These are phyloP conservation scores for Periophthalmus magnuspinnatus DNA, from an alignment of 2,797 vertebrate species.

Conservation along the genomic window DNA sequence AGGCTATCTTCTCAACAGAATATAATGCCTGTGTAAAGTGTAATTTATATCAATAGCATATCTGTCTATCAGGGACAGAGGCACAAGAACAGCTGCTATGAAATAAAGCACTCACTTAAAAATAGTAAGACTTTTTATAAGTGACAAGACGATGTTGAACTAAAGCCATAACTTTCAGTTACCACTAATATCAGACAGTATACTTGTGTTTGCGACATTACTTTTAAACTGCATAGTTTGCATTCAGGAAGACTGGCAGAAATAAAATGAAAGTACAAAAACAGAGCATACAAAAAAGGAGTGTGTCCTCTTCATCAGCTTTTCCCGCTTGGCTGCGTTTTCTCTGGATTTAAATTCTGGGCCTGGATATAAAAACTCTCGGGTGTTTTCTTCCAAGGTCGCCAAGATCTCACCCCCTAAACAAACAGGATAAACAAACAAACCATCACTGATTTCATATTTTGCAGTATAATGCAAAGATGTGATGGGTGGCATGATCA, in stretches of 20 bases:
- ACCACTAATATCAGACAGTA: not conserved
- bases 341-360: slow-evolving; percentile 74
- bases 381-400: slow-evolving; percentile 84
- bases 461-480: slow-evolving; percentile 46
- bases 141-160: slow-evolving; percentile 7
- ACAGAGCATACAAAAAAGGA: slow-evolving; percentile 82
- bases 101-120: not conserved
- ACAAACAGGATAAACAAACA: slow-evolving; percentile 28
- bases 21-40: slow-evolving; percentile 30
- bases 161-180: not conserved
- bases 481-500: slow-evolving; percentile 52
- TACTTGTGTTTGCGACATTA: not conserved
- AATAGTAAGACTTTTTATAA: slow-evolving; percentile 6
- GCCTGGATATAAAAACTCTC: slow-evolving; percentile 89
- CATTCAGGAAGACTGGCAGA: not conserved
- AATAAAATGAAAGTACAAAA: slow-evolving; percentile 14
- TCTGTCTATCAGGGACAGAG: slow-evolving; percentile 25
- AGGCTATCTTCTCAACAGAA: slow-evolving; percentile 32
- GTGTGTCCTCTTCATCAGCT: slow-evolving; percentile 86
- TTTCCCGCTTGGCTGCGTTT: slow-evolving; percentile 80
- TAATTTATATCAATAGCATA: slow-evolving; percentile 31
- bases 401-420: slow-evolving; percentile 88
- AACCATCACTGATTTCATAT: slow-evolving; percentile 25
- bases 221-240: not conserved
- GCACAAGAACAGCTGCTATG: not conserved